Conservation (phyloP, 1,140 invertebrate genomes). For the Tribolium madens region DNA sequence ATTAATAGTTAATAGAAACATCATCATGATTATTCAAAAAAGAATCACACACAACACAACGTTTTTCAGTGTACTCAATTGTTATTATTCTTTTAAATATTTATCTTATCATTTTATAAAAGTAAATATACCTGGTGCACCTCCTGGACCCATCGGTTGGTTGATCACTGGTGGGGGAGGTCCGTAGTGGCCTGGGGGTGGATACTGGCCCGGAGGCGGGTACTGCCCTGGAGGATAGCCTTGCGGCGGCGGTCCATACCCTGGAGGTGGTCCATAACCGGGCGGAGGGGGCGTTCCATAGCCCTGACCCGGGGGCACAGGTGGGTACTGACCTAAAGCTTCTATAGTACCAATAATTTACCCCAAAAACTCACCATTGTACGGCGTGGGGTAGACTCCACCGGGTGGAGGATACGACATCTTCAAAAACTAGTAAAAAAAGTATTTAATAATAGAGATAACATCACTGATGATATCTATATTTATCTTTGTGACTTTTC, state of each 20-base stretch:
- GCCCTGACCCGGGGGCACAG: constrained; percentile 23
- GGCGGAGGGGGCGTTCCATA: constrained; percentile 39
- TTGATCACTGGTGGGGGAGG: constrained; percentile 33
- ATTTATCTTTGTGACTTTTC: constrained; percentile 13
- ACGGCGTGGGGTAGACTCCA: constrained; percentile 53
- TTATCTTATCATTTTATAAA: constrained; percentile 21
- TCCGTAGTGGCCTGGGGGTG: constrained; percentile 22
- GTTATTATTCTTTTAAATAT: constrained; percentile 11
- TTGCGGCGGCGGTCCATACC: constrained; percentile 51
- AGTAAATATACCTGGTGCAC: constrained; percentile 6
- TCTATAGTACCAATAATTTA: constrained; percentile 4
- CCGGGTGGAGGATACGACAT: constrained; percentile 56
- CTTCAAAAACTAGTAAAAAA: constrained; percentile 33
- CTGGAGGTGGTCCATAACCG: constrained; percentile 49
- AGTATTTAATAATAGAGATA: constrained; percentile 5
- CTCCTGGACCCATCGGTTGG: constrained; percentile 32
- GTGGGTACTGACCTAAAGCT: constrained; percentile 40
- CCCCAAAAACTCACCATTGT: constrained; percentile 52
- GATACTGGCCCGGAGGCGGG: constrained; percentile 16
- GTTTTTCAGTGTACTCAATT: background rate
- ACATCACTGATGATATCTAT: background rate
- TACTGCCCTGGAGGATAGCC: constrained; percentile 38
- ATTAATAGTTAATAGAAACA: background rate
- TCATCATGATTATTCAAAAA: background rate
- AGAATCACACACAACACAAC: background rate